Evolutionary conservation across 2,113 vertebrate genomes (phyloP).

Genomic region (Rhea pennata): DNA sequence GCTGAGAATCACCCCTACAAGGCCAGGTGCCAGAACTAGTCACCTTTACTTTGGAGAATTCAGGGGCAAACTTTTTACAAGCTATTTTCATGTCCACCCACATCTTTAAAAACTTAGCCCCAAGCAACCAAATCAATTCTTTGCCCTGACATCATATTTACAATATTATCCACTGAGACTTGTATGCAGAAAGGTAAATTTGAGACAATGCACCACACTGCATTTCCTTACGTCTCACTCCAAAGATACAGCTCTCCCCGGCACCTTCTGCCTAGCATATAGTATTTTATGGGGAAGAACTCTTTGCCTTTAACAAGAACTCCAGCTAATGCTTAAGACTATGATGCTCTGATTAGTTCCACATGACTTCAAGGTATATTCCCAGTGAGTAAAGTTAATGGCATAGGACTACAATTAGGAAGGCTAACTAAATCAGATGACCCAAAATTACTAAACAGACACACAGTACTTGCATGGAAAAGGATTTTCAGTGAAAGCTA

Average conservation of each 20-base stretch:
- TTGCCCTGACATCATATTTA: background rate
- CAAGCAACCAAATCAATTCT: background rate
- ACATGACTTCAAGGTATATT: background rate
- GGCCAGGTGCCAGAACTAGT: background rate
- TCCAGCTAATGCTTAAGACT: background rate
- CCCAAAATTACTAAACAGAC: background rate
- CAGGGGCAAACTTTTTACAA: background rate
- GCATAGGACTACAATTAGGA: background rate
- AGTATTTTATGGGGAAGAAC: background rate
- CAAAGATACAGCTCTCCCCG: background rate
- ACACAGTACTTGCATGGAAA: background rate
- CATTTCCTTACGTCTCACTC: background rate
- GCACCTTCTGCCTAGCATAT: background rate
- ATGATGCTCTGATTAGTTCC: background rate
- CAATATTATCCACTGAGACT: background rate
- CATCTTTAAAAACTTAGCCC: background rate
- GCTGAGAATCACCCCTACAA: background rate
- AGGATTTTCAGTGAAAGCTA: fast-evolving
- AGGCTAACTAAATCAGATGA: background rate
- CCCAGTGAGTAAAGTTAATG: background rate
- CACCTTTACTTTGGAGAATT: background rate
- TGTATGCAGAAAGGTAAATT: background rate
- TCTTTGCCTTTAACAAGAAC: background rate
- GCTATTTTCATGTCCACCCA: background rate
- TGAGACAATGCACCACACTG: background rate